phyloP scores from a whole-genome alignment of 2,797 vertebrate species.

The Chelmon rostratus region DNA sequence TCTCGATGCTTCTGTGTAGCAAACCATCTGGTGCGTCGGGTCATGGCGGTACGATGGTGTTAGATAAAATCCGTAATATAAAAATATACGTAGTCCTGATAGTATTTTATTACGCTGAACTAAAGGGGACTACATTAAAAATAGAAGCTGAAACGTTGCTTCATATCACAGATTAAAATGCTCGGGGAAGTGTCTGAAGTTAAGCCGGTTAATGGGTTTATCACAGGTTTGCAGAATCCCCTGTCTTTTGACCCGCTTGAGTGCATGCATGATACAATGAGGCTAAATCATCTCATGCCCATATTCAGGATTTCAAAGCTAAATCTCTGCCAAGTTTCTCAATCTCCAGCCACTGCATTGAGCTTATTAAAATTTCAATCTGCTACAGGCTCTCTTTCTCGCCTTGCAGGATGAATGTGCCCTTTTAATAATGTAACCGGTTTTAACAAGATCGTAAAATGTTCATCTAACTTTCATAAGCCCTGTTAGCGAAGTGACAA shows the following conservation, averaged over 20 bases:
- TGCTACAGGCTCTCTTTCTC: constrained; percentile 70
- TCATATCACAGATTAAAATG: constrained; percentile 60
- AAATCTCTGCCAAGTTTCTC: constrained; percentile 80
- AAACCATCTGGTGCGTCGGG: no score
- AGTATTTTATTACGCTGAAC: constrained; percentile 8
- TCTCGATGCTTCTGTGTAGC: no score
- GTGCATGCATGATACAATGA: constrained; percentile 62
- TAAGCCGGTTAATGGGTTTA: constrained; percentile 75
- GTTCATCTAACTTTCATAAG: constrained; percentile 87
- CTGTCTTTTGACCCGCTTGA: constrained; percentile 69
- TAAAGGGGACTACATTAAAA: constrained; percentile 43
- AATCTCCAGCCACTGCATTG: constrained; percentile 68
- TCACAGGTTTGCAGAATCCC: constrained; percentile 66
- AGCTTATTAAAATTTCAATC: constrained; percentile 84
- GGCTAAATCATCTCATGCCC: constrained; percentile 66
- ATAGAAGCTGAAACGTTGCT: constrained; percentile 45
- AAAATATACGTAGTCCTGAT: constrained; percentile 6
- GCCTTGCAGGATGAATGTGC: constrained; percentile 80
- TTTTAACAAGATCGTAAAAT: constrained; percentile 89
- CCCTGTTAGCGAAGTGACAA: constrained; percentile 82
- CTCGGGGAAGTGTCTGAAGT: constrained; percentile 51
- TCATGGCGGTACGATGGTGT: no score
- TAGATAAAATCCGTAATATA: neutral
- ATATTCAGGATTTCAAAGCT: constrained; percentile 70
- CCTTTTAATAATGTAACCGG: constrained; percentile 88